Evolutionary conservation across 2,888 invertebrate species (phyloP), one percentile per base, ranked within the genome.

Genomic region (Cheilosia scutellata): DNA sequence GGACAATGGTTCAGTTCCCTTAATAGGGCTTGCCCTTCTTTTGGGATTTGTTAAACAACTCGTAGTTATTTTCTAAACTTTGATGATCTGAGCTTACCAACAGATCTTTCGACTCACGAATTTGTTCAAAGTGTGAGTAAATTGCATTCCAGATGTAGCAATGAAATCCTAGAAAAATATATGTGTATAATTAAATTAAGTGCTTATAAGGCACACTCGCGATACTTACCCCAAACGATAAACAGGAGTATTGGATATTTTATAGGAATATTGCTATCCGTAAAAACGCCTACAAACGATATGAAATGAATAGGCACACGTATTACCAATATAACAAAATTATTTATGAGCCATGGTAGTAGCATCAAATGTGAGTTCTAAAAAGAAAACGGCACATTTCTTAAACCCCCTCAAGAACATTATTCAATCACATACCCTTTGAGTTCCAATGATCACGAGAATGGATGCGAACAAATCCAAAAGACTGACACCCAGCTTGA

Each of bases 301-400:
- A 47, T 47, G 7, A 47, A 47, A 5, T n/a, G n/a, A 2, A 47
- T 16, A 5, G 47, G 47, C 5, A 47, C 16, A 3, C n/a, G 6
- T 5, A 47, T 2, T 7, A 47, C n/a, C 7, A 47, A n/a, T 16
- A 7, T 5, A 16, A 47, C 2, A 16, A 47, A 16, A 16, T 47
- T 47, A n/a, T 47, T 47, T 6, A 47, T 16, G 3, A 47, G n/a
- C 47, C 47, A 47, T 7, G 47, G 51, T 11, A 51, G 51, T 9
- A 51, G 51, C 51, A 51, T 51, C 25, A 51, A 27, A 25, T 51
- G 51, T 27, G 51, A 51, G 9, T 11, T 20, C 51, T 51, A 4
- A 13, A 9, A 51, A 11, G 27, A 51, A 27, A 27, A 4, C 11
- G 13, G 11, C 3, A 9, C 7, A 4, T 5, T 27, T 3, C 4